Evolutionary conservation across 1,140 invertebrate species (phyloP).

Genomic region (Ceratoteleas bidentatus): DNA sequence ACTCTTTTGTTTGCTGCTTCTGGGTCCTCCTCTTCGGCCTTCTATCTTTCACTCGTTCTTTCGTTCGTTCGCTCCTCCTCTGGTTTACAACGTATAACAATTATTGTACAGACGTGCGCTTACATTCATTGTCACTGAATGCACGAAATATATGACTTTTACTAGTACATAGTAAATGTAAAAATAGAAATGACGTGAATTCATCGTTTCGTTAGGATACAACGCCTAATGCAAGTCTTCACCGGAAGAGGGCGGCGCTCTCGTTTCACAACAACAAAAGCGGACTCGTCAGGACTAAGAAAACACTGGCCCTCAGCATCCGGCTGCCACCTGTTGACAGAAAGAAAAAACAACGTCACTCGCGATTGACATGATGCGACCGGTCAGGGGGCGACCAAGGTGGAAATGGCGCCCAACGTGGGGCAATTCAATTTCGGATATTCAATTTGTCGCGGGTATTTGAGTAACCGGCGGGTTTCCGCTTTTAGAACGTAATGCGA

Average conservation of each 20-base stretch:
- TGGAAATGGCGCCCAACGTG: too few species aligned
- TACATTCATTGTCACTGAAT: constrained; percentile 56
- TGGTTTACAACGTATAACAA: constrained; percentile 61
- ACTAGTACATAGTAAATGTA: constrained; percentile 66
- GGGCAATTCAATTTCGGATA: too few species aligned
- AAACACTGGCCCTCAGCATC: constrained; percentile 62
- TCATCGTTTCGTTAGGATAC: constrained; percentile 60
- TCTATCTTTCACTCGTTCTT: constrained; percentile 15
- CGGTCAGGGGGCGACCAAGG: constrained; percentile 1
- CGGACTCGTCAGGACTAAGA: constrained; percentile 61
- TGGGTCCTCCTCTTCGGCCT: constrained; percentile 8
- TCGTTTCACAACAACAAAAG: constrained; percentile 67
- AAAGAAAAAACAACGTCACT: constrained; percentile 40
- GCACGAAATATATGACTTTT: constrained; percentile 64
- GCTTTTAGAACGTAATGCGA: too few species aligned
- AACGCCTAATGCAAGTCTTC: constrained; percentile 60
- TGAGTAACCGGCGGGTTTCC: too few species aligned
- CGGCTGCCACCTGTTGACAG: constrained; percentile 64
- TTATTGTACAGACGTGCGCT: constrained; percentile 66
- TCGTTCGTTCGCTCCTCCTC: background rate
- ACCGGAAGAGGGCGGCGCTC: constrained; percentile 50
- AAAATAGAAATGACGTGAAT: constrained; percentile 67
- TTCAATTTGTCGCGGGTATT: too few species aligned
- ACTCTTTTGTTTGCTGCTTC: background rate
- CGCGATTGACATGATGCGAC: constrained; percentile 45